Conservation (phyloP, 1,140 invertebrate genomes). For the Leptestheria dahalacensis region DNA sequence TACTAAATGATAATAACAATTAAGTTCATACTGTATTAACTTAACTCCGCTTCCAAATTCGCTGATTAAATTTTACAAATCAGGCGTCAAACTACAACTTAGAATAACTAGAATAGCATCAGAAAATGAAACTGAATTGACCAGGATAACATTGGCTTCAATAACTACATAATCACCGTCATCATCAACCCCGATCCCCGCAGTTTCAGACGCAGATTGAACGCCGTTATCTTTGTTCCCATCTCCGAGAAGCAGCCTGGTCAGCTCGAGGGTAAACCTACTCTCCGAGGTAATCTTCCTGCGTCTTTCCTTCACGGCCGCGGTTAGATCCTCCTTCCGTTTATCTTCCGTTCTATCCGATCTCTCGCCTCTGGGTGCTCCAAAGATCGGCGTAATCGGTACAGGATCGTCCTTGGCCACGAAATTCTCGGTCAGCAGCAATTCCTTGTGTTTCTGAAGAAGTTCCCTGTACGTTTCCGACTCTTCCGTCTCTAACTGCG, state of each 20-base stretch:
- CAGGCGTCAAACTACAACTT: no score
- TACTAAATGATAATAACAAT: no score
- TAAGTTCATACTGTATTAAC: no score
- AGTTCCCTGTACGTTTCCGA: not conserved
- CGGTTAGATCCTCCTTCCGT: not conserved
- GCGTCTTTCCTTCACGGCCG: not conserved
- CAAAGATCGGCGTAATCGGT: not conserved
- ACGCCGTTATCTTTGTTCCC: no score
- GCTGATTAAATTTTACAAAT: no score
- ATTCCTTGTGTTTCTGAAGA: constrained; percentile 1
- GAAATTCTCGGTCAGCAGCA: not conserved
- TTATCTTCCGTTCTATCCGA: not conserved
- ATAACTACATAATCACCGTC: no score
- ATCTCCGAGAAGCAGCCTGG: not conserved
- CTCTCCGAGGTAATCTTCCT: constrained; percentile 1
- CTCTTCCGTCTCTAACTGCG: not conserved
- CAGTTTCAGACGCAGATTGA: no score
- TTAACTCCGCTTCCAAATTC: no score
- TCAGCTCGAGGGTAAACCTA: not conserved
- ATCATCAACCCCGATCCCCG: no score
- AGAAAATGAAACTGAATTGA: no score
- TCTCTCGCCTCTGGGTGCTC: not conserved
- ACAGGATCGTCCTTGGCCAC: not conserved
- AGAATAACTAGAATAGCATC: no score
- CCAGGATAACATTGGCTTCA: no score